Evolutionary conservation across 2,888 invertebrate species (phyloP), one percentile per base, ranked within the genome.

Genomic region (Drosophila koepferae): DNA sequence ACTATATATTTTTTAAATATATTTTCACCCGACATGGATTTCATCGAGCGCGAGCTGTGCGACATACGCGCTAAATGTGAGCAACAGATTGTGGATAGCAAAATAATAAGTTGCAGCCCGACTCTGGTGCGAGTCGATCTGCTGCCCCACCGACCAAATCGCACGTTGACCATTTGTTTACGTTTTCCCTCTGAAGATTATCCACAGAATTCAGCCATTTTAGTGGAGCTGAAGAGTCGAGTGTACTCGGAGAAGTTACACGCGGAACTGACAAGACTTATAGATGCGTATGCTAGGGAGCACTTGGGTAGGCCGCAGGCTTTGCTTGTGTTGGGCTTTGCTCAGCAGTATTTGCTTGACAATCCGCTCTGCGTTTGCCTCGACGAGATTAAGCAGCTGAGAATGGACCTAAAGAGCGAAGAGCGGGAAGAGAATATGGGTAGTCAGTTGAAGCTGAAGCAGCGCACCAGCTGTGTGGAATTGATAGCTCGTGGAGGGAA

Each of bases 301-400:
- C 91, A 93, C 64, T 68, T 95, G 23, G 95, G 95, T 1, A 95
- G 95, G 91, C 94, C 95, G 1, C 95, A 95, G 91, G 94, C 93
- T 18, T 89, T 96, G 41, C 93, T 93, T 54, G 92, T 94, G 6
- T 90, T 96, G 18, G 94, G 94, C 78, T 96, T 96, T 86, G 92
- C 96, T 8, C 92, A 94, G 58, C 95, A 94, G 72, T 96, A 96
- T 58, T 51, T 91, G 9, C 94, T 95, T 55, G 96, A 96, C 76
- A 96, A 96, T 92, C 95, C 96, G 0, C 92, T 96, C 5, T 95
- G 95, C 86, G 95, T 96, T 66, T 96, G 96, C 82, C 95, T 95
- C 77, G 95, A 96, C 86, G 96, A 96, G 92, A 95, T 96, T 70
- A 93, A 94, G 69, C 91, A 93, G 51, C 90, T 96, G 60, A 95